Base-by-base conservation (phyloP, 2,797 vertebrate species). In the Fringilla coelebs region DNA sequence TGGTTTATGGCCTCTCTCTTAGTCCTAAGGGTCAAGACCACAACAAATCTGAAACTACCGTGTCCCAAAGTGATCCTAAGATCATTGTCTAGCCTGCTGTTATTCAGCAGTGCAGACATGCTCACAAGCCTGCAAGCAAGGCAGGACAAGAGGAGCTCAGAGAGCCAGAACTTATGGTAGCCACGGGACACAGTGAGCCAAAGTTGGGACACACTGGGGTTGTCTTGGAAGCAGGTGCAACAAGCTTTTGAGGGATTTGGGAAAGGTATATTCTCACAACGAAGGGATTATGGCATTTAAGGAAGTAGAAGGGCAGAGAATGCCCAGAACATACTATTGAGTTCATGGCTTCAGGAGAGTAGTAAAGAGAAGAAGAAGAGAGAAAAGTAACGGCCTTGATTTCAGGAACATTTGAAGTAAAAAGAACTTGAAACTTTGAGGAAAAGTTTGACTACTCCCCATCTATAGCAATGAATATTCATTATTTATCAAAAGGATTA, bases 191-290 rank as follows among this genome's bases (percentile, higher is more conserved):
- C 34, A n/a, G 28, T 4, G 36, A 78, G 40, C 6, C 51, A 48
- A 65, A 31, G 8, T 17, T 1, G 19, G 17, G 17, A 10, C 11
- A 21, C 0, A 2, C 3, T 13, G 29, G 17, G 2, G 0, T 49
- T 4, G 0, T 48, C 34, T 68, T 88, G 58, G 34, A 88, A 77
- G n/a, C 6, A 55, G 14, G 7, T 41, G 13, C 32, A 73, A 60
- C 10, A 34, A 61, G 12, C 2, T 87, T 73, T 52, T 81, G 25
- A 51, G 7, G 20, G 38, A 62, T 75, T 11, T 62, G 54, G 40
- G 43, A 92, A 61, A 85, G 17, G 8, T 10, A 5, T 55, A 51
- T 79, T 5, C 24, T 85, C 4, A 4, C 17, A 51, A 78, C 1
- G 1, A 62, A 62, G n/a, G 7, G 18, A 29, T 55, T 79, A 22